Evolutionary conservation across 2,797 vertebrate species (phyloP), one percentile per base, ranked within the genome.

Genomic region (Melanotaenia maccullochi): DNA sequence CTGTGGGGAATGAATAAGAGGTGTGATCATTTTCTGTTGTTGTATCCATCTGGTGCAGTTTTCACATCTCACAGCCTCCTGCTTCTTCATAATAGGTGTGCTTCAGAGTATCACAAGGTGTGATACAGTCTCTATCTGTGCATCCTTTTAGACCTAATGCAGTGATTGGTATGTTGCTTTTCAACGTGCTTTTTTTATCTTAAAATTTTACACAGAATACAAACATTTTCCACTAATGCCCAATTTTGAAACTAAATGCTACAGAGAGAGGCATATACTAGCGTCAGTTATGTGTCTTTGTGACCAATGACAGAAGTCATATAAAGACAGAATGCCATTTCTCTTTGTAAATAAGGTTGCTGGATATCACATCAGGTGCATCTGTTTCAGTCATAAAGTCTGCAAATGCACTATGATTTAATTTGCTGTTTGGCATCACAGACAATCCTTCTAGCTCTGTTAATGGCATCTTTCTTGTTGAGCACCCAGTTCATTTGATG

Each of bases 401-500:
- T 60, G 73, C 60, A 76, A 90, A 84, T 79, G 74, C 68, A 68
- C 57, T 71, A 30, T 84, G 75, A 89, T 90, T 89, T 85, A 76
- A 87, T 92, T 90, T 85, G 64, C 55, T 68, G 38, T 73, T 76
- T 73, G 54, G 72, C 70, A 75, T 83, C 78, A 77, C 65, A 68
- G 69, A 71, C 79, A 90, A 87, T 85, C 65, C 77, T 86, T 85
- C 80, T 59, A 59, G 68, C 74, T 76, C 63, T 9, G 78, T 85
- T 90, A 89, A 90, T 92, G 78, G 51, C 71, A 79, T 88, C 76
- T 86, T 68, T 75, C 71, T 80, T 76, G 76, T 83, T 69, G 80
- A 79, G 87, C 79, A 83, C 70, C 76, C 60, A 60, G 79, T 76
- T 88, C 76, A 87, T 89, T 88, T 90, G 90, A 90, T 86, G 90